Base-by-base conservation (phyloP, 2,113 vertebrate genomes). In the Rhabdornis inornatus region DNA sequence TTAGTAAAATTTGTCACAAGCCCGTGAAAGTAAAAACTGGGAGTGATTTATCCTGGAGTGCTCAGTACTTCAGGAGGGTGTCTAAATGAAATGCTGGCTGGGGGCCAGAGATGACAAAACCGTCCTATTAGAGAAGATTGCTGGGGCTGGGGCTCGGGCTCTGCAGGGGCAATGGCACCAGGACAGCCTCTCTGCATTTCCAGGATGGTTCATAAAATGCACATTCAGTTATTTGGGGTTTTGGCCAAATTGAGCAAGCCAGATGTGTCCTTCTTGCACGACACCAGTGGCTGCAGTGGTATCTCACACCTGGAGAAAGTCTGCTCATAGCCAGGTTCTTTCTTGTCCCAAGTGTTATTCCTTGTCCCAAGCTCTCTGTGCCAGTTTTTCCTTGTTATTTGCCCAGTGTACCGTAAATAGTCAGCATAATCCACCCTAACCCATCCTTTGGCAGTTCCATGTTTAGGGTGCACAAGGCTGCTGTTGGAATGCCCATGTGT, bases 1-100 rank as follows among this genome's bases (percentile, higher is more conserved):
- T 96, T 97, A 95, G 97, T 97, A 94, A 96, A 96, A 92, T 96
- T 94, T 95, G 94, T 97, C 97, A 92, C 95, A 75, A 84, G 86
- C 69, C 65, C 11, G 14, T 89, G 78, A 90, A 95, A 96, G 92
- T 95, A 52, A 94, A 96, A 96, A 61, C 55, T 7, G 89, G 57
- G 92, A 90, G 68, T 92, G 87, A 95, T 96, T 97, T 95, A 92
- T 93, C 20, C 37, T 4, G 35, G 71, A 89, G 82, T 15, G 52
- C 90, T 96, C 55, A 2, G 85, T 44, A 11, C 90, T 95, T 78
- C 88, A 92, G 89, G 92, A 97, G 92, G 86, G 95, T 95, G 95
- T 95, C 94, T 90, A 91, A 95, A 89, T 83, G 94, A 95, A 96
- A 75, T 2, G n/a, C 47, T 96, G 97, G 97, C 95, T 0, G 0